Evolutionary conservation across 2,113 vertebrate genomes (phyloP), one percentile per base, ranked within the genome.

Genomic region (Smithornis capensis): DNA sequence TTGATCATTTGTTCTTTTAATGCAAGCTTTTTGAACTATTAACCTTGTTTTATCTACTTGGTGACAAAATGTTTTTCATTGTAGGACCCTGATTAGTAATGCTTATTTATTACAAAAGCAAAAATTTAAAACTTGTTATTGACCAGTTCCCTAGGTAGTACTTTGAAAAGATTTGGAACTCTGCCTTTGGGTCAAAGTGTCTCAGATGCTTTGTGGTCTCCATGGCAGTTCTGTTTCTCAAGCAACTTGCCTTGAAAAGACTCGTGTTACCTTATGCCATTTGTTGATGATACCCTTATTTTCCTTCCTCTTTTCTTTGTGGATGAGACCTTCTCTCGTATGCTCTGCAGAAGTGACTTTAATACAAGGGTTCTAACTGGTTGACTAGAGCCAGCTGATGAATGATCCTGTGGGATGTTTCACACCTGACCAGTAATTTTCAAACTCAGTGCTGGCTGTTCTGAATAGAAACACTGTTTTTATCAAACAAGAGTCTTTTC

Each of bases 161-260:
- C 87, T 91, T 75, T 92, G 94, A 96, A 97, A 97, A 95, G 80
- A 94, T 90, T 96, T 94, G 87, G 85, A 96, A 92, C 91, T 68
- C 71, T 89, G 90, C 81, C 91, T 96, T 96, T 97, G 79, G 75
- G 92, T 97, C 92, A 96, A 96, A 97, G 94, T 96, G 81, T 96
- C 93, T 96, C 95, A 95, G 87, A 96, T 97, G 92, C 89, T 93
- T 97, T 97, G 94, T 96, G 79, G 67, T 95, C 97, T 92, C 95
- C 94, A 94, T 96, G 94, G 90, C 59, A 97, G 60, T 96, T 93
- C 71, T 85, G 83, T 96, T 96, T 96, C 89, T 96, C 73, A 96
- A 89, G 90, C 93, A 96, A 95, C 62, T 4, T 95, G 90, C 83
- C 79, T 63, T 94, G 92, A 94, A 93, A 96, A 95, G 90, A 80